Base-by-base conservation (phyloP, 2,113 vertebrate species). In the Rhabdornis inornatus region DNA sequence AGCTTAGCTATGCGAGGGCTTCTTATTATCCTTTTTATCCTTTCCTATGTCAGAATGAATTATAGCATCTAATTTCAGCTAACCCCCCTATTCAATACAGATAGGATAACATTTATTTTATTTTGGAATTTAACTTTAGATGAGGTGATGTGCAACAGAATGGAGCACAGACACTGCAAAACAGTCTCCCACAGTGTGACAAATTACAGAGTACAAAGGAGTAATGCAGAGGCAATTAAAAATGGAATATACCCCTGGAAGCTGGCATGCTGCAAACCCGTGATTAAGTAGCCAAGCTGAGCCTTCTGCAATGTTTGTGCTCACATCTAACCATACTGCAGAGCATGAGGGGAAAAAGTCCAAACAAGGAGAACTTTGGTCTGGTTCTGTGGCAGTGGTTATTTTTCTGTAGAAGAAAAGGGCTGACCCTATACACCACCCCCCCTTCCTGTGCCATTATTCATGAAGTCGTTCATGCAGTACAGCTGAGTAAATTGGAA, bases 11-110 rank as follows among this genome's bases (percentile, higher is more conserved):
- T 60, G 31, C 27, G 9, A 69, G 23, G 30, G 20, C 52, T 94
- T 69, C 68, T 66, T 79, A 33, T 86, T 88, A 76, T 76, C 53
- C 28, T 55, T 89, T 89, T 87, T 76, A 92, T 80, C 42, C 79
- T 94, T 74, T 37, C 11, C 40, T 70, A 3, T 39, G 50, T 75
- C 69, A 91, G 50, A 65, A 37, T 39, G 21, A 90, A 86, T 80
- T 70, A 27, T 30, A 66, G 31, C 63, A 65, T 70, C 55, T 65
- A 57, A 50, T 45, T 76, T 77, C 75, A 86, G 63, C 39, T 85
- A 77, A 95, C 69, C 7, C 20, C 18, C 22, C 27, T 70, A 31
- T 79, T 79, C 63, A 72, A 78, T 61, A 24, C 35, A 69, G 82
- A 87, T 39, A 70, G 24, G 66, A 52, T 56, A 94, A 42, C 60